Conservation (phyloP, 2,797 vertebrate species). For the Pteronotus mesoamericanus region DNA sequence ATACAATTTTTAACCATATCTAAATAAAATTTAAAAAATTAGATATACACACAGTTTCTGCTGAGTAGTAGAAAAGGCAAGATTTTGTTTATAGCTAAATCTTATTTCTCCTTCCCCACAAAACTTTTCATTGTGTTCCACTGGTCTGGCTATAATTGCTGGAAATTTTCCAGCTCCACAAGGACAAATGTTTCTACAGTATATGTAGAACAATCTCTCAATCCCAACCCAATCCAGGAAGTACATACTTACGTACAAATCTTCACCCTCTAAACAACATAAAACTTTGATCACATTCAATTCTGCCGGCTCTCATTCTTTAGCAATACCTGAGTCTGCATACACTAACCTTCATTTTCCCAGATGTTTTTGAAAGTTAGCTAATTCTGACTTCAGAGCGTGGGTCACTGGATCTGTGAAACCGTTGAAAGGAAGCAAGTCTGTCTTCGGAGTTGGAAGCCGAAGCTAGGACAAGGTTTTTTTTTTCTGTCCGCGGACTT, state of each 20-base stretch:
- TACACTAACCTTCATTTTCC: conserved; percentile 86
- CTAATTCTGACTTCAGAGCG: conserved; percentile 76
- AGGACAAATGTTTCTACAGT: conserved; percentile 62
- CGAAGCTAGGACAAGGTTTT: conserved; percentile 75
- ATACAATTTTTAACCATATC: conserved; percentile 82
- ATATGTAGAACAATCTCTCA: conserved; percentile 64
- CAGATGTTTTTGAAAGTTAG: conserved; percentile 75
- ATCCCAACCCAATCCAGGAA: conserved; percentile 67
- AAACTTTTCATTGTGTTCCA: conserved; percentile 60
- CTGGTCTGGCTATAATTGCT: conserved; percentile 68
- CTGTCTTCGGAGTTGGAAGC: conserved; percentile 80
- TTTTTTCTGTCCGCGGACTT: conserved; percentile 74
- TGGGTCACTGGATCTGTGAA: conserved; percentile 78
- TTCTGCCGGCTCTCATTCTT: background rate
- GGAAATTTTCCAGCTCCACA: conserved; percentile 53
- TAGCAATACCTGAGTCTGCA: conserved; percentile 47
- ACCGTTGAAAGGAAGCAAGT: conserved; percentile 78
- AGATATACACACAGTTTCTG: conserved; percentile 53
- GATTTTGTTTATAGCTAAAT: conserved; percentile 61
- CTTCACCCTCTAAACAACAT: conserved; percentile 58
- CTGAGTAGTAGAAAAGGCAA: conserved; percentile 35
- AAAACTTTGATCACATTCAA: conserved; percentile 62
- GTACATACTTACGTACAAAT: conserved; percentile 58
- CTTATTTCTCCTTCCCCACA: conserved; percentile 50
- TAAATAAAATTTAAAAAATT: conserved; percentile 77